A percentile compares a stretch with the other conserved stretches of the same genome.
Conservation (phyloP, 2,888 invertebrate species). For the Acronicta aceris region DNA sequence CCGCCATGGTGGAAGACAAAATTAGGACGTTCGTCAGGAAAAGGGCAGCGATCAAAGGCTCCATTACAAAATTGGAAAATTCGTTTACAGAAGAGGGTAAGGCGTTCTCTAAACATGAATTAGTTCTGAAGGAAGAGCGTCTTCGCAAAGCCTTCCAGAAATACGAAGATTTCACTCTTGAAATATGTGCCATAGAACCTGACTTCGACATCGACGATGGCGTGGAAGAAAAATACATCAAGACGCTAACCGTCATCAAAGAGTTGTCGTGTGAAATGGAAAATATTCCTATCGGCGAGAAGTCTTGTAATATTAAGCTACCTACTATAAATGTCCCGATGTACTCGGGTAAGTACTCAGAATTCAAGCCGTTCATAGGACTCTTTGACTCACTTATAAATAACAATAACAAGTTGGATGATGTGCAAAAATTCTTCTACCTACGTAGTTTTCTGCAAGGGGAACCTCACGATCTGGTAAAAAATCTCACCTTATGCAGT, state of each 20-base stretch:
- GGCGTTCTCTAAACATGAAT: neutral
- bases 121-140: neutral
- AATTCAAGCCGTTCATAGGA: neutral
- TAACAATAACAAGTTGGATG: too few relatives aligned
- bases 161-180: neutral
- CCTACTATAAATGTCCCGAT: constrained; percentile 1
- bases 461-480: too few relatives aligned
- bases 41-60: neutral
- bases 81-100: neutral
- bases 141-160: neutral
- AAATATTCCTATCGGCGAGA: neutral
- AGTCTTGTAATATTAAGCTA: neutral
- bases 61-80: neutral
- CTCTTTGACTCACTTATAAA: too few relatives aligned
- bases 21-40: neutral
- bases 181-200: neutral
- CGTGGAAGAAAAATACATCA: constrained; percentile 1
- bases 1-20: neutral
- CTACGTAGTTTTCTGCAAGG: too few relatives aligned
- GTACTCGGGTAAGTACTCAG: neutral
- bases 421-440: too few relatives aligned
- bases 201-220: neutral
- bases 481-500: too few relatives aligned
- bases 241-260: neutral
- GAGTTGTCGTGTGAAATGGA: neutral